Percentiles rank a stretch among this genome's conserved stretches.
phyloP scores from a whole-genome alignment of 2,113 vertebrate genomes.

The Sisor rabdophorus region DNA sequence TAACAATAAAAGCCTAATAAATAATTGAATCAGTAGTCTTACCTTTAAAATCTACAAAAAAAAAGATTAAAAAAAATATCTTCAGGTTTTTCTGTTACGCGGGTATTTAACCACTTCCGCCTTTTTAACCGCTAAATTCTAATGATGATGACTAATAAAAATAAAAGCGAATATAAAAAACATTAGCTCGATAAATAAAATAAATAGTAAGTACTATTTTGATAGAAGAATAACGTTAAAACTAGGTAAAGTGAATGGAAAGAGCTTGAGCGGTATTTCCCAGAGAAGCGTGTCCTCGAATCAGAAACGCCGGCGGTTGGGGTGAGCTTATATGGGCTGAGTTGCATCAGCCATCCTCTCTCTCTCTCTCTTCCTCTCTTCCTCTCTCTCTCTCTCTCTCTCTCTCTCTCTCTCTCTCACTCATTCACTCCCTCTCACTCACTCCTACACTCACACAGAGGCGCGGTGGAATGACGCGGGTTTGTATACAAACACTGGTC shows the following conservation, averaged over 20 bases:
- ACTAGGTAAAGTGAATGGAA: no score
- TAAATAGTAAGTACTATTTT: not conserved
- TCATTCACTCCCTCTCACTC: no score
- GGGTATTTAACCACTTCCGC: not conserved
- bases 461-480: not conserved
- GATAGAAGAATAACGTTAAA: not conserved
- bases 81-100: not conserved
- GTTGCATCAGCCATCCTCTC: slow-evolving; percentile 67
- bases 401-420: no score
- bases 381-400: no score
- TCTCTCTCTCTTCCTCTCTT: no score
- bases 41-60: not conserved
- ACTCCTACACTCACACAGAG: not conserved
- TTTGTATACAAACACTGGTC: slow-evolving; percentile 67
- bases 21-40: not conserved
- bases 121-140: not conserved
- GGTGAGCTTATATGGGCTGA: slow-evolving; percentile 35
- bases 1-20: not conserved
- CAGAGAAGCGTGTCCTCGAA: not conserved
- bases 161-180: not conserved
- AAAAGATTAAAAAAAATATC: not conserved
- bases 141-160: not conserved
- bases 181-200: not conserved
- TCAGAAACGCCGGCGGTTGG: not conserved
- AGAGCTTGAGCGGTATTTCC: not conserved